Percentiles rank a stretch among this genome's conserved stretches.
Evolutionary conservation across 2,888 invertebrate genomes (phyloP).

Genomic region (Oligia latruncula): DNA sequence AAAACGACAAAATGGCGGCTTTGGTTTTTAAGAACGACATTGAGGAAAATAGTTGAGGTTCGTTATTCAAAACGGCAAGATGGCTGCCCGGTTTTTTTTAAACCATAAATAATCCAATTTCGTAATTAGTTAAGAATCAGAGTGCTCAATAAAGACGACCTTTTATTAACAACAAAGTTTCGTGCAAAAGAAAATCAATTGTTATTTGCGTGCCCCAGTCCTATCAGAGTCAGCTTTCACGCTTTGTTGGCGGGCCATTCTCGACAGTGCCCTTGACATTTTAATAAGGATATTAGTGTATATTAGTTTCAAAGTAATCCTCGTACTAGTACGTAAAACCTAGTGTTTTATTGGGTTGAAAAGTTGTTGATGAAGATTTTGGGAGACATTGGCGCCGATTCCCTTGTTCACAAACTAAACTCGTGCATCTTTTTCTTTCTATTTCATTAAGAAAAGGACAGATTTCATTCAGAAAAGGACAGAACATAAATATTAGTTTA

Average conservation of each 20-base stretch:
- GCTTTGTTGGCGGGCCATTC: conserved; percentile 56
- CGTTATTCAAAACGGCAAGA: conserved; percentile 25
- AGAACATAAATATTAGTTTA: too few relatives aligned
- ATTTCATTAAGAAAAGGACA: too few relatives aligned
- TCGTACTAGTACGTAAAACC: background rate
- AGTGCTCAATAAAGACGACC: conserved; percentile 16
- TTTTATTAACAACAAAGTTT: conserved; percentile 36
- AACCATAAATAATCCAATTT: background rate
- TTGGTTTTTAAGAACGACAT: background rate
- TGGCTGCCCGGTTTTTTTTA: background rate
- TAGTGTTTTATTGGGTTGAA: background rate
- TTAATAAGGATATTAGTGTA: conserved; percentile 43
- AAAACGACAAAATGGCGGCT: background rate
- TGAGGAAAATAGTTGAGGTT: background rate
- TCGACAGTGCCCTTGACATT: conserved; percentile 64
- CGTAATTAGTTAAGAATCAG: conserved; percentile 8
- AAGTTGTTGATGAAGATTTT: conserved; percentile 10
- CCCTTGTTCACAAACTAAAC: too few relatives aligned
- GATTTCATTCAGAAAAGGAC: too few relatives aligned
- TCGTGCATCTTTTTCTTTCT: too few relatives aligned
- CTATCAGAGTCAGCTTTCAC: conserved; percentile 44
- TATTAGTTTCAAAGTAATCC: conserved; percentile 27
- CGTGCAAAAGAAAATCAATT: conserved; percentile 57
- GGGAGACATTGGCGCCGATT: too few relatives aligned
- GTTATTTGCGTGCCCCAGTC: conserved; percentile 56